Evolutionary conservation across 2,113 vertebrate species (phyloP), one percentile per base, ranked within the genome.

Genomic region (Solea solea): DNA sequence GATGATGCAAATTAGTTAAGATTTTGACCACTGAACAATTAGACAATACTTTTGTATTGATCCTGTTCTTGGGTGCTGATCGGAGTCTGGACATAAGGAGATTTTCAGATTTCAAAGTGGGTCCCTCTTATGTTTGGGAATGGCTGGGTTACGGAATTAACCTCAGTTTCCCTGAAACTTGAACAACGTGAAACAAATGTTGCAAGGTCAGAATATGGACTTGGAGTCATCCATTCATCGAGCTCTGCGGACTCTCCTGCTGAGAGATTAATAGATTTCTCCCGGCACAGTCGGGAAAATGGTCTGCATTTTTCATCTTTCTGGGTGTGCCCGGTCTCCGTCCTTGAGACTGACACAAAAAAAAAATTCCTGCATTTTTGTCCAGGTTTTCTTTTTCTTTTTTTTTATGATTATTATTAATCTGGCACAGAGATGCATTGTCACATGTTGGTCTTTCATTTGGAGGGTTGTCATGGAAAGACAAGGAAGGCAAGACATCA

Each of bases 271-370:
- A 52, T 64, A 12, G 52, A 63, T 52, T 64, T 57, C 28, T 64
- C 40, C 61, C 55, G 64, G 52, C 46, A 55, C 60, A 46, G 60
- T 67, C 66, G 64, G 61, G 66, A 75, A 39, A 41, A 72, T 28
- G 44, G 40, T 12, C 25, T 61, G 56, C 65, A 80, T 72, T 80
- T 76, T 57, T 59, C 68, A 81, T 75, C 58, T 68, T 62, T 64
- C 48, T 80, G 84, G 86, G 79, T 85, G 80, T 81, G 80, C 58
- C 83, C 28, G 12, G 28, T 13, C 51, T 64, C 65, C 71, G 64
- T 65, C 59, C 51, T 71, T 60, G 49, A 79, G 52, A 58, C 60
- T 73, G 55, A 9, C 53, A 76, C 39, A 63, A 53, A 80, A 78
- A 78, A 68, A 66, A 34, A 82, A 72, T 78, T 80, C 50, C 21